Base-by-base conservation (phyloP, 2,797 vertebrate species). In the Gila robusta region DNA sequence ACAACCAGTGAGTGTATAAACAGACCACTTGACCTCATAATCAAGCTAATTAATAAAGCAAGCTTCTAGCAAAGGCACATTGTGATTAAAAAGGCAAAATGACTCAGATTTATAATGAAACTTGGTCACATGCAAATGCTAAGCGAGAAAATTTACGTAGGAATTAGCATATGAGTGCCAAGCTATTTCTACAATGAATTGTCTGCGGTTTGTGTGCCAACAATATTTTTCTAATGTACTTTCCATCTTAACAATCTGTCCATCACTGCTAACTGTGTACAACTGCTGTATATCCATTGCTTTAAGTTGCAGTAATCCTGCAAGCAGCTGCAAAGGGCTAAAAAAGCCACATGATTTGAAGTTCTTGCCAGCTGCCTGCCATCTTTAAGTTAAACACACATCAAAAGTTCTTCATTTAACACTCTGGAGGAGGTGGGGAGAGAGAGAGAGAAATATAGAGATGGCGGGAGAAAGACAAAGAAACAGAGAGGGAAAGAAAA, bases 301-400 rank as follows among this genome's bases (percentile, higher is more conserved):
- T 89, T 82, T 64, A 84, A 59, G 28, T 80, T 76, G 35, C 67
- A 28, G 32, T 87, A 89, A 85, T 87, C 84, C 86, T 72, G 70
- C 70, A 74, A 83, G 74, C 86, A 89, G 84, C 86, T 85, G 81
- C 81, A 41, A 67, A 85, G 56, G 71, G 77, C 76, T 32, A 81
- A 62, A 88, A 82, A 86, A 88, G 56, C 87, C 76, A 79, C 90
- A 91, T 83, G 86, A 81, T 89, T 87, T 89, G 86, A 89, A 83
- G 84, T 66, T 85, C 82, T 79, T 81, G 79, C 84, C 89, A 89
- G 87, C 82, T 91, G 90, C 84, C 82, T 87, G 87, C 87, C 87
- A 91, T 88, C 90, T 86, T 71, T 44, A 82, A 76, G 82, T 81
- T 67, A 80, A 83, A 52, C 87, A 88, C 84, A 86, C 90, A 87